Conservation (phyloP, 2,113 vertebrate genomes). For the Procavia capensis region DNA sequence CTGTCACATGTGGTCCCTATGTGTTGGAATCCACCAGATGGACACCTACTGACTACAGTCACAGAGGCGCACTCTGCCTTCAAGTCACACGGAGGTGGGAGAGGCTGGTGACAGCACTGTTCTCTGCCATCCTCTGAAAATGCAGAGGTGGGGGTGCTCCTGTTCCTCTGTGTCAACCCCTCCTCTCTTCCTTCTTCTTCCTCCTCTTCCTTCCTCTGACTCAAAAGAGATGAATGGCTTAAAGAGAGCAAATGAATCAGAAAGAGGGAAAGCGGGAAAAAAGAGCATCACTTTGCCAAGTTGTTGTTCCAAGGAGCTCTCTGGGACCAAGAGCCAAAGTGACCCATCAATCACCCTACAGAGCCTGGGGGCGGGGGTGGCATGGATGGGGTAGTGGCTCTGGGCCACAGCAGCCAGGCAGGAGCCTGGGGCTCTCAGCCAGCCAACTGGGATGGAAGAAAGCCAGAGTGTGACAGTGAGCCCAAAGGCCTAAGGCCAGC, state of each 20-base stretch:
- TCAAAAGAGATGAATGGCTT: slow-evolving; percentile 70
- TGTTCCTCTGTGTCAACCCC: background rate
- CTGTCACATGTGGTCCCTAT: background rate
- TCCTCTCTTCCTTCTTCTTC: background rate
- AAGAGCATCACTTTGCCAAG: slow-evolving; percentile 60
- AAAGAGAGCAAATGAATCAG: slow-evolving; percentile 74
- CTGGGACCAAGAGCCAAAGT: background rate
- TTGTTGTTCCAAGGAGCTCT: slow-evolving; percentile 73
- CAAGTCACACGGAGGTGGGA: background rate
- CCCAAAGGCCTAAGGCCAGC: background rate
- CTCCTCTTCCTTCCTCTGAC: slow-evolving; percentile 19
- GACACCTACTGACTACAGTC: background rate
- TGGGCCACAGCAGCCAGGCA: background rate
- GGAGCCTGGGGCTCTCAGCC: background rate
- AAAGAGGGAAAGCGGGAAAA: slow-evolving; percentile 8
- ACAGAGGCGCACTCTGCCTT: accelerated
- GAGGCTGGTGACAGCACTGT: background rate
- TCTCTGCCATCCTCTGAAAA: background rate
- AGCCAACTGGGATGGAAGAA: background rate
- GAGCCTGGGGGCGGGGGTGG: background rate
- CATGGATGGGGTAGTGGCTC: accelerated
- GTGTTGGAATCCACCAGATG: background rate
- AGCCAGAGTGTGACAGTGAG: background rate
- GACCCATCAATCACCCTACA: slow-evolving; percentile 27
- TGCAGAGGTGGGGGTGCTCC: background rate